A percentile compares a stretch with the other conserved stretches of the same genome.
phyloP scores from a whole-genome alignment of 2,888 invertebrate species.

The Blastobasis lacticolella region DNA sequence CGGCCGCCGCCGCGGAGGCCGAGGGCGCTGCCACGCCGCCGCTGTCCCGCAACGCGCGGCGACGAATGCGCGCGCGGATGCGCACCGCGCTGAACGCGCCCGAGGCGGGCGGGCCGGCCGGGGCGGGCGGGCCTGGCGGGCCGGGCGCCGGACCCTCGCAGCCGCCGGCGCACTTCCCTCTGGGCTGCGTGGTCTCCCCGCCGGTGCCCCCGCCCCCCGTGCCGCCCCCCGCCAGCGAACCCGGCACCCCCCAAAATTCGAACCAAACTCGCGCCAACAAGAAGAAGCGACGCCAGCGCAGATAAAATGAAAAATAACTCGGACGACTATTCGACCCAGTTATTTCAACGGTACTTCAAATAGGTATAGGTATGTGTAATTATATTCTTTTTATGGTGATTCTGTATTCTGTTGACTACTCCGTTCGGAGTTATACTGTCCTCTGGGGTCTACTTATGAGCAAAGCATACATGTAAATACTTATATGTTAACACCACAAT shows the following conservation, averaged over 20 bases:
- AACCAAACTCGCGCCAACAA: conserved; percentile 38
- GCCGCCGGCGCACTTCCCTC: conserved; percentile 4
- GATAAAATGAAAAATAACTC: conserved; percentile 31
- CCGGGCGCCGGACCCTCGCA: conserved; percentile 14
- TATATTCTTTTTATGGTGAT: conserved; percentile 20
- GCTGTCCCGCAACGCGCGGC: conserved; percentile 49
- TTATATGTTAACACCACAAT: conserved; percentile 50
- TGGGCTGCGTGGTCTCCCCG: conserved; percentile 12
- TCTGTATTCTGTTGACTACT: conserved; percentile 29
- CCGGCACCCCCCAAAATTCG: conserved; percentile 21
- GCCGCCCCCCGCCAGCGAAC: conserved; percentile 2
- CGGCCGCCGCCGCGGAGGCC: conserved; percentile 8
- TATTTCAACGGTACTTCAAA: conserved; percentile 1
- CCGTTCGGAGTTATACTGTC: conserved; percentile 31
- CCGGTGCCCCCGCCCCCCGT: conserved; percentile 12
- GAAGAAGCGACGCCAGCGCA: conserved; percentile 56
- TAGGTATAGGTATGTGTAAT: conserved; percentile 16
- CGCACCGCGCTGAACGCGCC: conserved; percentile 36
- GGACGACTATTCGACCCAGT: background rate
- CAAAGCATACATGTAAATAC: conserved; percentile 38
- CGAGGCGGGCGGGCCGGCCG: conserved; percentile 11
- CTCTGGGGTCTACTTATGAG: conserved; percentile 40
- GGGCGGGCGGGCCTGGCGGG: conserved; percentile 18
- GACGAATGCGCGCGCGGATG: conserved; percentile 50
- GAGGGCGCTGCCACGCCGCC: conserved; percentile 10